Evolutionary conservation across 2,888 invertebrate species (phyloP).

Genomic region (Metacarcinus magister): DNA sequence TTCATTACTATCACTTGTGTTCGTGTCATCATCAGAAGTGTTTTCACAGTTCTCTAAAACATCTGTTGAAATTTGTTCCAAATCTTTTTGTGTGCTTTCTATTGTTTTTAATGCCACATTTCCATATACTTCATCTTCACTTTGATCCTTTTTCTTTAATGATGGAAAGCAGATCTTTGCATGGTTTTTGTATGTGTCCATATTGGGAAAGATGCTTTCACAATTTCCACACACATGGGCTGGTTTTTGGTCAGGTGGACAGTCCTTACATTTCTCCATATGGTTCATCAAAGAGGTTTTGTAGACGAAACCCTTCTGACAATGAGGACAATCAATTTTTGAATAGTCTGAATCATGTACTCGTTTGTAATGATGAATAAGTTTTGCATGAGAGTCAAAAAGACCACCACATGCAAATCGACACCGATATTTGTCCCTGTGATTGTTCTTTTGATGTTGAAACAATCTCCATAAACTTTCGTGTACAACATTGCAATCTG

Average conservation of each 20-base stretch:
- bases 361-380: not conserved
- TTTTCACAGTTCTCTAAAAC: not conserved
- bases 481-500: not conserved
- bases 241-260: conserved; percentile 65
- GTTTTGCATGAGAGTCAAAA: not conserved
- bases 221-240: conserved; percentile 63
- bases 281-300: conserved; percentile 54
- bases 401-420: conserved; percentile 53
- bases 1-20: not conserved
- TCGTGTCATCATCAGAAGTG: not conserved
- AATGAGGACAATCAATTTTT: conserved; percentile 50
- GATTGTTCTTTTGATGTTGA: not conserved
- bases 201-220: conserved; percentile 42
- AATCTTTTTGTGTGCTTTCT: not conserved
- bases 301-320: conserved; percentile 45
- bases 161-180: not conserved
- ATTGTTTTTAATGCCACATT: not conserved
- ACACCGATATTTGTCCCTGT: conserved; percentile 61
- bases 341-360: conserved; percentile 4
- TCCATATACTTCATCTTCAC: not conserved
- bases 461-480: not conserved
- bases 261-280: conserved; percentile 56
- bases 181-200: conserved; percentile 56
- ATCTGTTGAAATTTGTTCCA: not conserved
- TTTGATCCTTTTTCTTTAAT: not conserved